These are phyloP conservation scores for Temnothorax curvispinosus DNA, from an alignment of 1,140 invertebrate species.

Conservation along the genomic window DNA sequence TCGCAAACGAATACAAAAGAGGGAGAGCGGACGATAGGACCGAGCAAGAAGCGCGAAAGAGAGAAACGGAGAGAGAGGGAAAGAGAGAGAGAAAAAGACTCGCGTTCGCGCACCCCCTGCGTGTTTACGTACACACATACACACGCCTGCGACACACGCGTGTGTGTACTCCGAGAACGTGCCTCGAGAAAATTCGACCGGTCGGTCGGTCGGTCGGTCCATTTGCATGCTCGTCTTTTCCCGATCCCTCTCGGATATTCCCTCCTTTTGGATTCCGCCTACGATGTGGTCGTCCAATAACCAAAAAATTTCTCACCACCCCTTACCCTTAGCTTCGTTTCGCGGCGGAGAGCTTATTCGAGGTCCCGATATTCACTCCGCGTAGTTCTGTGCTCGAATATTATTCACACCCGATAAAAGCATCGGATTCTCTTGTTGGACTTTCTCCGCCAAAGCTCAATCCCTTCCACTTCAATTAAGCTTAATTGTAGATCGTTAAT, in stretches of 20 bases:
- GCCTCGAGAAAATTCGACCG: slow-evolving; percentile 75
- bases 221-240: slow-evolving; percentile 78
- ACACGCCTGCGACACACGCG: neutral
- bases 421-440: neutral
- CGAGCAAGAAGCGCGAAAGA: neutral
- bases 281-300: slow-evolving; percentile 69
- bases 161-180: slow-evolving; percentile 29
- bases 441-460: slow-evolving; percentile 18
- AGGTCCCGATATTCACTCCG: slow-evolving; percentile 13
- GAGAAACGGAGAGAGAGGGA: slow-evolving; percentile 4
- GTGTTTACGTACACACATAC: slow-evolving; percentile 69
- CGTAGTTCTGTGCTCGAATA: neutral
- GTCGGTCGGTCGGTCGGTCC: slow-evolving; percentile 70
- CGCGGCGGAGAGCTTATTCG: neutral
- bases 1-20: slow-evolving; percentile 69
- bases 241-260: slow-evolving; percentile 64
- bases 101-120: slow-evolving; percentile 52
- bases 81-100: neutral
- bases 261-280: slow-evolving; percentile 69
- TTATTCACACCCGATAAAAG: slow-evolving; percentile 53
- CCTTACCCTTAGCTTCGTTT: neutral
- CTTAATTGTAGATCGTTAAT: slow-evolving; percentile 51
- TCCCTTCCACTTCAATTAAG: slow-evolving; percentile 28
- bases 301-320: slow-evolving; percentile 63
- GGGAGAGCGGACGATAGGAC: neutral